These are phyloP conservation scores for Sebastes matsubarae DNA, from an alignment of 2,797 vertebrate species.

Conservation along the genomic window DNA sequence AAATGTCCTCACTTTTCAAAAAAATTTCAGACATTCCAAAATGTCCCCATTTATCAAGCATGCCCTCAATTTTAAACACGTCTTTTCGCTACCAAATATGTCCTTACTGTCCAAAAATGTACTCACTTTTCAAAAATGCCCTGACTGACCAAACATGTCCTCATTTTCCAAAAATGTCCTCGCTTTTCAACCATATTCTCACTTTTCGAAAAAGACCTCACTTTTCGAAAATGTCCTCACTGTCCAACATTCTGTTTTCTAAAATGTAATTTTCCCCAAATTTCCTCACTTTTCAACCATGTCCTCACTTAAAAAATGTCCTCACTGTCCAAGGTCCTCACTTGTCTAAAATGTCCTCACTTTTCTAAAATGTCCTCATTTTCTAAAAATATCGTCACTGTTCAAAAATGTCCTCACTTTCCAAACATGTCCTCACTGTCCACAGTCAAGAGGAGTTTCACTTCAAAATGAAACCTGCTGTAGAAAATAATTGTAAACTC, in stretches of 20 bases:
- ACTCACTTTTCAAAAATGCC: background rate
- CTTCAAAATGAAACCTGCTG: conserved; percentile 2
- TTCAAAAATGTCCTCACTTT: background rate
- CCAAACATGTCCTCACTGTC: background rate
- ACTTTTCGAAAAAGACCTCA: no score
- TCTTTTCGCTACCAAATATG: no score
- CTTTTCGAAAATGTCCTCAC: background rate
- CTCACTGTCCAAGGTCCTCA: background rate
- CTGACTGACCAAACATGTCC: background rate
- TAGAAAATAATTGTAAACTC: background rate
- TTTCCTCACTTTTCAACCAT: no score
- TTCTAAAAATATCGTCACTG: background rate
- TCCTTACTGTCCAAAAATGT: background rate
- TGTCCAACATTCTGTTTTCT: no score
- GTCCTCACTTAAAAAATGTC: background rate
- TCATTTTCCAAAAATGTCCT: no score
- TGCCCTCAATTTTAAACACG: no score
- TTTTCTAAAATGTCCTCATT: background rate
- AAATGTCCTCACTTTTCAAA: no score
- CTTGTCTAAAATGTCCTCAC: no score
- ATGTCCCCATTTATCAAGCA: no score
- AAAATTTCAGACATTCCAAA: no score
- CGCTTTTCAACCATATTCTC: no score
- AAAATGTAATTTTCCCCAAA: no score
- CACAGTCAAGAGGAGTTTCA: background rate